Evolutionary conservation across 1,140 invertebrate species (phyloP).

Genomic region (Triops longicaudatus): DNA sequence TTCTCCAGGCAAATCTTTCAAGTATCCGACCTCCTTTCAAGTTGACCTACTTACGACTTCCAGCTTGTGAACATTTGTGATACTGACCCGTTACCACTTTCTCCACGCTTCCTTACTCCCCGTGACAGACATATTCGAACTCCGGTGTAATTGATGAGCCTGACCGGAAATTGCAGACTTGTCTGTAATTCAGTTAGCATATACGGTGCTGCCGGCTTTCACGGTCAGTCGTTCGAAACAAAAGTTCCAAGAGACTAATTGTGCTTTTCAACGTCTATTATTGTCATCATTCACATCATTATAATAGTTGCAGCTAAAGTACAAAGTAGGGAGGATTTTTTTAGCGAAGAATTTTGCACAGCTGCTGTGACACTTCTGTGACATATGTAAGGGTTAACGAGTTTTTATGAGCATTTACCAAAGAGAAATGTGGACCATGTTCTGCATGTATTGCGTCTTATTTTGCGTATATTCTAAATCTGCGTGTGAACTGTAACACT

Average conservation of each 20-base stretch:
- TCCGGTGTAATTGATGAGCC: background rate
- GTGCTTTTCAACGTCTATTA: too few relatives aligned
- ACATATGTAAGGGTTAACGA: background rate
- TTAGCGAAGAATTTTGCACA: too few relatives aligned
- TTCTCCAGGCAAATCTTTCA: background rate
- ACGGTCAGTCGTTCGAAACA: background rate
- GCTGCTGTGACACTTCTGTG: background rate
- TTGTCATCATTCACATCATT: too few relatives aligned
- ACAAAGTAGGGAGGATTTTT: too few relatives aligned
- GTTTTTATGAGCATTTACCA: background rate
- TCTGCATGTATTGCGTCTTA: background rate
- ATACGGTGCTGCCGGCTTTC: background rate
- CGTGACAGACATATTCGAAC: background rate
- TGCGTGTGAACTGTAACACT: background rate
- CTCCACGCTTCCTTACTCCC: conserved; percentile 1
- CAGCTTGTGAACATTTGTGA: background rate
- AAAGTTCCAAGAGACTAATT: background rate
- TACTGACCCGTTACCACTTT: conserved; percentile 14
- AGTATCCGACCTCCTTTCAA: background rate
- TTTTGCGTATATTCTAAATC: background rate
- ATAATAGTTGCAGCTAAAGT: too few relatives aligned
- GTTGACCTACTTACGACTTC: background rate
- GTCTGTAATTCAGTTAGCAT: background rate
- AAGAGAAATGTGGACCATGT: background rate
- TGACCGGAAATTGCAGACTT: background rate